phyloP scores from a whole-genome alignment of 2,113 vertebrate species.

The Piprites chloris region DNA sequence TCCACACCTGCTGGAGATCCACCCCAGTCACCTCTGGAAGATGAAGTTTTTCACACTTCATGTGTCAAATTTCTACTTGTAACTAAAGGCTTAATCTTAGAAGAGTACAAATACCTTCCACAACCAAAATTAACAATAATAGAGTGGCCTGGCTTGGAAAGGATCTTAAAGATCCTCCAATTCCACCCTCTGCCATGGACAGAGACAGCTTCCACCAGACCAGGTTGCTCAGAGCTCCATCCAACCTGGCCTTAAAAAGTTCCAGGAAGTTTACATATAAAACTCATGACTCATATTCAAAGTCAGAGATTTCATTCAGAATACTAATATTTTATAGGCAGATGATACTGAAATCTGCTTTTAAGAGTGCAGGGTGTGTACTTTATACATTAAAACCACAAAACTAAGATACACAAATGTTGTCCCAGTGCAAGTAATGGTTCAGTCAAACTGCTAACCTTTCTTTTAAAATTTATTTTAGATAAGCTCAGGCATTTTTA shows the following conservation, averaged over 20 bases:
- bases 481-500: slow-evolving; percentile 16
- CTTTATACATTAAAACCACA: background rate
- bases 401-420: background rate
- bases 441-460: background rate
- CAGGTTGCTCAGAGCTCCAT: background rate
- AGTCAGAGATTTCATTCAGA: background rate
- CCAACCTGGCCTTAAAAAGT: background rate
- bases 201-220: background rate
- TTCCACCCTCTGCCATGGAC: background rate
- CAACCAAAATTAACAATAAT: background rate
- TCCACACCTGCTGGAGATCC: background rate
- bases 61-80: rapidly evolving
- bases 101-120: background rate
- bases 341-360: background rate
- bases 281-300: background rate
- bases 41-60: background rate
- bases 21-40: background rate
- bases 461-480: slow-evolving; percentile 36
- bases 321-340: background rate
- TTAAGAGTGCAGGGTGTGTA: background rate
- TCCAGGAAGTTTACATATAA: background rate
- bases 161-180: background rate
- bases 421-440: background rate
- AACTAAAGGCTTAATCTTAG: background rate
- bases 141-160: background rate